Evolutionary conservation across 2,113 vertebrate species (phyloP).

Genomic region (Myotis yumanensis): DNA sequence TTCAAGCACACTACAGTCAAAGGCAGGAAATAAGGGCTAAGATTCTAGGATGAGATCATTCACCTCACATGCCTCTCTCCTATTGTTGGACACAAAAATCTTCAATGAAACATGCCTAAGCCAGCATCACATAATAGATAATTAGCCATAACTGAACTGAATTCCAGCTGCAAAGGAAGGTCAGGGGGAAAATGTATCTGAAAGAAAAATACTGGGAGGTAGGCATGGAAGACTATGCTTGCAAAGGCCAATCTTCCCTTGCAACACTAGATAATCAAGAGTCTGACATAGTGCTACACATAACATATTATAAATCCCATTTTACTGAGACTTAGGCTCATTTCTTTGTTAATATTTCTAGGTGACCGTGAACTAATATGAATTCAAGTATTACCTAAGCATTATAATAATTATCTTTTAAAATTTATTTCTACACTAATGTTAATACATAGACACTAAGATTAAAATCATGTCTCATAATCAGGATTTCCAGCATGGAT

Average conservation of each 20-base stretch:
- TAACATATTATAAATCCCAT: background rate
- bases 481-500: background rate
- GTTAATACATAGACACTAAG: background rate
- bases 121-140: background rate
- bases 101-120: background rate
- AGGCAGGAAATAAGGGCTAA: background rate
- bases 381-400: background rate
- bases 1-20: background rate
- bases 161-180: conserved; percentile 24
- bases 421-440: background rate
- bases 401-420: background rate
- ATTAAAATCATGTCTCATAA: background rate
- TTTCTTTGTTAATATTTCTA: background rate
- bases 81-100: background rate
- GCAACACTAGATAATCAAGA: background rate
- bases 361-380: background rate
- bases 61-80: background rate
- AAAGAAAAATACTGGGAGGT: background rate
- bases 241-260: background rate
- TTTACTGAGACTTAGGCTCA: background rate
- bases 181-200: background rate
- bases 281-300: background rate
- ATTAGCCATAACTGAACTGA: background rate
- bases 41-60: background rate
- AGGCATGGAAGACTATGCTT: background rate